Evolutionary conservation across 2,888 invertebrate species (phyloP).

Genomic region (Rhogogaster chlorosoma): DNA sequence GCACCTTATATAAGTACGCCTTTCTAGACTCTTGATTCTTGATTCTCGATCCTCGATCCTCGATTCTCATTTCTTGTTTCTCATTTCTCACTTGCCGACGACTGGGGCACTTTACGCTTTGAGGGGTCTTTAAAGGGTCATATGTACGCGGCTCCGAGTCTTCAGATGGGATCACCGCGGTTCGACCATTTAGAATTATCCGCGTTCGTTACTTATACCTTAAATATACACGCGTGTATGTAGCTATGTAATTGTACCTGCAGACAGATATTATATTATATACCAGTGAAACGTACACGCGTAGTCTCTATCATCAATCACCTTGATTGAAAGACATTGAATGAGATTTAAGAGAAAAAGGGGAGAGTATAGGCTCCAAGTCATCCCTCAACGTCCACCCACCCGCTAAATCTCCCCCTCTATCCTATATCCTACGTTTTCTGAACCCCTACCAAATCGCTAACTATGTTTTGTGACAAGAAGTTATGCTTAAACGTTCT

Average conservation of each 20-base stretch:
- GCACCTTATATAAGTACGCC: background rate
- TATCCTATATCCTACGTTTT: background rate
- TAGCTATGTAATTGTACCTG: constrained; percentile 15
- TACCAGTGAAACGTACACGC: background rate
- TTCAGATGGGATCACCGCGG: constrained; percentile 4
- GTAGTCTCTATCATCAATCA: constrained; percentile 67
- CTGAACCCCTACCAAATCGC: constrained; percentile 17
- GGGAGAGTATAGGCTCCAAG: constrained; percentile 52
- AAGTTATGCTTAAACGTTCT: constrained; percentile 35
- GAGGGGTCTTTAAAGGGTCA: constrained; percentile 28
- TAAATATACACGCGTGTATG: background rate
- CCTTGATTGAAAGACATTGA: constrained; percentile 73
- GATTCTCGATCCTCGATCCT: constrained; percentile 11
- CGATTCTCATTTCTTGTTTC: constrained; percentile 6
- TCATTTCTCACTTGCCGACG: constrained; percentile 19
- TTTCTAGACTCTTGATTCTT: constrained; percentile 18
- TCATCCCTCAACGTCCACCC: constrained; percentile 60
- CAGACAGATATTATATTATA: constrained; percentile 8
- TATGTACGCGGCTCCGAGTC: background rate
- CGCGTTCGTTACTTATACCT: background rate
- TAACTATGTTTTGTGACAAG: constrained; percentile 37
- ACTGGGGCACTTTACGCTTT: background rate
- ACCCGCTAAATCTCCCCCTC: constrained; percentile 38
- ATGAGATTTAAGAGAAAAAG: constrained; percentile 62
- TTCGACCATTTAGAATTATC: background rate